Percentiles rank a stretch among this genome's conserved stretches.
These are phyloP conservation scores for Picathartes gymnocephalus DNA, from an alignment of 2,113 vertebrate genomes.

Conservation along the genomic window DNA sequence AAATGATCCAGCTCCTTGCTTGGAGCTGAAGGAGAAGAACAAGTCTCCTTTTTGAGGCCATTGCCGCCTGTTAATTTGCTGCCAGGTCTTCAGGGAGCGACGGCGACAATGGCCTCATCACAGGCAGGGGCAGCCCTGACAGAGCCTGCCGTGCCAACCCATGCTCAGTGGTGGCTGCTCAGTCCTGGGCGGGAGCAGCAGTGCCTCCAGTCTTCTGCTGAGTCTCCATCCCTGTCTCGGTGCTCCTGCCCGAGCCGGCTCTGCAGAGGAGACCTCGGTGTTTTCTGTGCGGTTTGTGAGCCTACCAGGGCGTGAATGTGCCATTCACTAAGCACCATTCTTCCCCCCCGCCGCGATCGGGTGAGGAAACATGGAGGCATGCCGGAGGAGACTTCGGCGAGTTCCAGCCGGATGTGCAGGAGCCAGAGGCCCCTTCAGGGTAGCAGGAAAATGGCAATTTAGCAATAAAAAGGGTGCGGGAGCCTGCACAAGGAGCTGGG, in stretches of 20 bases:
- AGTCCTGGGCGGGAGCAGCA: accelerated
- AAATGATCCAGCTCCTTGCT: not conserved
- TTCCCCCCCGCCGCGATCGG: not conserved
- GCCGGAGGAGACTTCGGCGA: not conserved
- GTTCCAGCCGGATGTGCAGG: not conserved
- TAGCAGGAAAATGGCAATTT: not conserved
- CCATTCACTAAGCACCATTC: not conserved
- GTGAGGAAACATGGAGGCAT: not conserved
- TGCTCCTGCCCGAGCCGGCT: accelerated
- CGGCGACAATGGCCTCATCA: accelerated
- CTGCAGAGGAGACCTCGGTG: not conserved
- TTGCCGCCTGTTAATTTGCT: not conserved
- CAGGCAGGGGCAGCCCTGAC: accelerated
- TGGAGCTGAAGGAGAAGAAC: not conserved
- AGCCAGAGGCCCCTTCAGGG: conserved; percentile 1
- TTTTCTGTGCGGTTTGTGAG: not conserved
- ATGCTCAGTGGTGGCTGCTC: accelerated
- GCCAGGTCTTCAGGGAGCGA: not conserved
- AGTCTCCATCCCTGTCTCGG: no score
- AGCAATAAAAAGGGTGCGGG: not conserved
- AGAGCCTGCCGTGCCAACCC: accelerated
- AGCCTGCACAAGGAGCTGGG: not conserved
- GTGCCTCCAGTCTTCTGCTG: not conserved
- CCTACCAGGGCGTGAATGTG: not conserved
- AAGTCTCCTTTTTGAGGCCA: not conserved